These are phyloP conservation scores for Cerceris rybyensis DNA, from an alignment of 2,888 invertebrate species.

Conservation along the genomic window DNA sequence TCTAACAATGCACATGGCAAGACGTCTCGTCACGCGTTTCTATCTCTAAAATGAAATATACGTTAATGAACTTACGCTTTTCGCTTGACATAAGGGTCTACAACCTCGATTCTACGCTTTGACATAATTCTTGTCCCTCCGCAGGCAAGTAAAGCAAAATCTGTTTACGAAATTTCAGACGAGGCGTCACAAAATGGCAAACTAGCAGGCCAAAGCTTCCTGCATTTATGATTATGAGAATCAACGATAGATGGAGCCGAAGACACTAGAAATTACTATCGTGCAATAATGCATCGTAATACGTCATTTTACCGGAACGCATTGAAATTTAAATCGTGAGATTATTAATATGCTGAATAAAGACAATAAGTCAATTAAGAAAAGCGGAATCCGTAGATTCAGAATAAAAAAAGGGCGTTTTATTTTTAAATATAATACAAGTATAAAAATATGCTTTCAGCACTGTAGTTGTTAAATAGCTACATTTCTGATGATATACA, in stretches of 20 bases:
- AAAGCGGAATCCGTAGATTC: neutral
- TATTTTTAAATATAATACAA: conserved; percentile 40
- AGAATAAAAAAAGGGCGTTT: conserved; percentile 3
- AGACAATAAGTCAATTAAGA: neutral
- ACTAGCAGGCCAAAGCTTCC: conserved; percentile 62
- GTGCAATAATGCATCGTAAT: neutral
- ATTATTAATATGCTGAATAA: neutral
- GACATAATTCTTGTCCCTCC: conserved; percentile 84
- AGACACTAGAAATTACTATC: conserved; percentile 11
- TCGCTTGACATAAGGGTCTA: conserved; percentile 91
- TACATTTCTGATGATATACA: conserved; percentile 90
- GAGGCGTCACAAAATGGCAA: conserved; percentile 81
- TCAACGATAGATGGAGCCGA: conserved; percentile 51
- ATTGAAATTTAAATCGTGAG: neutral
- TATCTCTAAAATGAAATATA: neutral
- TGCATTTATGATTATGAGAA: conserved; percentile 31
- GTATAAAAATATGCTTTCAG: conserved; percentile 42
- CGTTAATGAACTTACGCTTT: conserved; percentile 85
- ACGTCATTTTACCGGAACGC: neutral
- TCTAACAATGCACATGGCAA: conserved; percentile 68
- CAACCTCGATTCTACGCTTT: conserved; percentile 92
- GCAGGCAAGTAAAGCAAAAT: conserved; percentile 56
- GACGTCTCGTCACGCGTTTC: conserved; percentile 11
- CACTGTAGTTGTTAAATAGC: conserved; percentile 64
- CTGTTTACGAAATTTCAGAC: conserved; percentile 67